These are phyloP conservation scores for Varanus komodoensis DNA, from an alignment of 2,113 vertebrate genomes.

Conservation along the genomic window DNA sequence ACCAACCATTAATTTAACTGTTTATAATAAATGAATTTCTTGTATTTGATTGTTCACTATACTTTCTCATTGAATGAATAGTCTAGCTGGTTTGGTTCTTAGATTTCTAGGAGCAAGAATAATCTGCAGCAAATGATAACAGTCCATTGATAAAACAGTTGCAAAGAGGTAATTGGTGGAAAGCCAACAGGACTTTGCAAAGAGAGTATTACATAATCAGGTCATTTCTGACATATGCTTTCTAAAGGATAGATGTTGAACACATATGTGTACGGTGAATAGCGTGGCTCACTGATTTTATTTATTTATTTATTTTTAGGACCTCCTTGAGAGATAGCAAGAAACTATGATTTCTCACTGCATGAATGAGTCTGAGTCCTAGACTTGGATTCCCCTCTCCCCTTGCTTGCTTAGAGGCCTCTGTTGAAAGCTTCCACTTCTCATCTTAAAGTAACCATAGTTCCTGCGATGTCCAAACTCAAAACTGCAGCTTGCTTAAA, in stretches of 20 bases:
- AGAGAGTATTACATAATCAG: neutral
- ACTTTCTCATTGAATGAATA: neutral
- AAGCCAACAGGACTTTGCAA: neutral
- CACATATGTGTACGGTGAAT: neutral
- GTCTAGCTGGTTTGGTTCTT: neutral
- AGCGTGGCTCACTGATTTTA: neutral
- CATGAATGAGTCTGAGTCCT: neutral
- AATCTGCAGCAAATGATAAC: neutral
- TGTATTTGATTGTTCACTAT: neutral
- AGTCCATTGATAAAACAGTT: neutral
- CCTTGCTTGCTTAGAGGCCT: neutral
- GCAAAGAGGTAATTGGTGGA: neutral
- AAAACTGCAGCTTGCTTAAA: neutral
- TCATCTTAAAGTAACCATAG: neutral
- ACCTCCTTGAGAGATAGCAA: neutral
- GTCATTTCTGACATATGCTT: neutral
- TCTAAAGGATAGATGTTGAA: neutral
- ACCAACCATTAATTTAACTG: neutral
- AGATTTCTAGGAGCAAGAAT: neutral
- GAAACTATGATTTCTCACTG: neutral
- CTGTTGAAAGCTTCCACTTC: neutral
- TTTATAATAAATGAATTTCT: neutral
- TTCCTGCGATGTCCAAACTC: neutral
- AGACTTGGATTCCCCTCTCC: neutral
- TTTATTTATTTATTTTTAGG: neutral